Base-by-base conservation (phyloP, 2,797 vertebrate species). In the Pteronotus mesoamericanus region DNA sequence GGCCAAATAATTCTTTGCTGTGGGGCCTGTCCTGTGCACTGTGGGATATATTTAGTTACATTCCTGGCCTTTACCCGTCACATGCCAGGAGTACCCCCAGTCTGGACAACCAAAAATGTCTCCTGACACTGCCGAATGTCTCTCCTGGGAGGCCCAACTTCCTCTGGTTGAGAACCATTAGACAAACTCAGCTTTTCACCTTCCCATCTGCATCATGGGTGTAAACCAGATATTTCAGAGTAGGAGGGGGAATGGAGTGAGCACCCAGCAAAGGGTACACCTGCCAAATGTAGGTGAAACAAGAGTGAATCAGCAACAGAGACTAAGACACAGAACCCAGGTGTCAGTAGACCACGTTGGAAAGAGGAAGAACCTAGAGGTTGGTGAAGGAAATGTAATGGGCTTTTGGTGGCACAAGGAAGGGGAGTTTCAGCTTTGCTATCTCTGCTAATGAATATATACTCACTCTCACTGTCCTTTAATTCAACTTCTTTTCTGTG, bases 291-390 rank as follows among this genome's bases (percentile, higher is more conserved):
- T 2, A 29, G 2, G 22, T n/a, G n/a, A 79, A 51, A 24, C n/a
- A 69, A 91, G 64, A 68, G 59, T 18, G 11, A 11, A 29, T 77
- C 44, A 11, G 32, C 44, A 34, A 42, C 18, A 57, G 32, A 12
- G 42, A 7, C 46, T 7, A 74, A 86, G 61, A 78, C 21, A 39
- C 1, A 32, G 51, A 64, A 79, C 39, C 61, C 19, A 34, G 29
- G 22, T 22, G 53, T 44, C 46, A 16, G 72, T 0, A 1, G 46
- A 32, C 22, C 9, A 6, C 4, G 1, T 2, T 9, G 37, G 46
- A 64, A 93, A 55, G 15, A 64, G 15, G 29, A 79, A 74, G 32
- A 64, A 18, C 3, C 9, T 69, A 57, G 34, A 26, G 0, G 2
- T 24, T 51, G 5, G 34, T 1, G 26, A 88, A 44, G n/a, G 21